Evolutionary conservation across 2,113 vertebrate genomes (phyloP).

Genomic region (Toxotes jaculatrix): DNA sequence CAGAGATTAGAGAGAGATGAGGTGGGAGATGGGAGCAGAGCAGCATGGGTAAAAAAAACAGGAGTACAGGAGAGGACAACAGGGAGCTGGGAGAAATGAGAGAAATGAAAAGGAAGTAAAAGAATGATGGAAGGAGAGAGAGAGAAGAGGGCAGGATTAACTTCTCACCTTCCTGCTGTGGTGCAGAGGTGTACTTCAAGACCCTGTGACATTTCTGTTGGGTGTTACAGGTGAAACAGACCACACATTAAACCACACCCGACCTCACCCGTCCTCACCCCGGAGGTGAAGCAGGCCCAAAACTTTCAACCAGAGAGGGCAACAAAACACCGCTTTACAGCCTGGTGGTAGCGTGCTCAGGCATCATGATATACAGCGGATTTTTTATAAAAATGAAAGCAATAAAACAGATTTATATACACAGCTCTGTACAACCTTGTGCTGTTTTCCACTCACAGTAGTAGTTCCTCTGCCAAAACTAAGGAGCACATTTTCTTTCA

Average conservation of each 20-base stretch:
- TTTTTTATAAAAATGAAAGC: too few species aligned
- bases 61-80: background rate
- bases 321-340: background rate
- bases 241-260: too few species aligned
- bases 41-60: constrained; percentile 2
- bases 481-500: background rate
- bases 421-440: background rate
- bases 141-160: background rate
- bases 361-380: too few species aligned
- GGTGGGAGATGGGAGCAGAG: constrained; percentile 23
- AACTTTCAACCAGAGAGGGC: background rate
- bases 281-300: background rate
- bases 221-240: background rate
- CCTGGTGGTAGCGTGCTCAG: background rate
- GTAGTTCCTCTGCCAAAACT: background rate
- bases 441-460: background rate
- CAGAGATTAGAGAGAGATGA: constrained; percentile 24
- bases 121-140: background rate
- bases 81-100: background rate
- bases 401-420: too few species aligned
- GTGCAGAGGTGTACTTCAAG: too few species aligned
- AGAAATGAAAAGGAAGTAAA: background rate
- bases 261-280: too few species aligned
- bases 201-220: background rate
- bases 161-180: background rate